phyloP scores from a whole-genome alignment of 2,888 invertebrate species.

The Erebia epiphron region DNA sequence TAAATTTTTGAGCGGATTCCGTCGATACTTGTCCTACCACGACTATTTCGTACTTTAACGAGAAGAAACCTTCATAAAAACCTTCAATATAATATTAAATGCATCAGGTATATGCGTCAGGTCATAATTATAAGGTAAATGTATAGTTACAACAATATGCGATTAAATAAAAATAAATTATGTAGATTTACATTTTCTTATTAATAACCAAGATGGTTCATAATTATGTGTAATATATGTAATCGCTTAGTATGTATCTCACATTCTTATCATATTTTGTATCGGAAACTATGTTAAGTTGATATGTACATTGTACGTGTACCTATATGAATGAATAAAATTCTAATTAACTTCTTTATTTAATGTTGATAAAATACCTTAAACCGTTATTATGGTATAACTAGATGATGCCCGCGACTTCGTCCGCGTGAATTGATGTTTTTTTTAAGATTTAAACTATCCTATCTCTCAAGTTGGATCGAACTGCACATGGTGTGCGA shows the following conservation, averaged over 20 bases:
- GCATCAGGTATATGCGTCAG: too few relatives aligned
- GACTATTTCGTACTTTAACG: too few relatives aligned
- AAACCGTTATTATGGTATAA: too few relatives aligned
- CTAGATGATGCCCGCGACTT: too few relatives aligned
- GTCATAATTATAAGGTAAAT: background rate
- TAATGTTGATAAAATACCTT: background rate
- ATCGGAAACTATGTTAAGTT: conserved; percentile 13
- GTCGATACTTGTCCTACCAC: too few relatives aligned
- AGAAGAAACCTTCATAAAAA: background rate
- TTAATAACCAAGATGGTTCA: conserved; percentile 9
- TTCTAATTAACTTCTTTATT: conserved; percentile 8
- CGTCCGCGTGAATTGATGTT: too few relatives aligned
- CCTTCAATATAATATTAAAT: background rate
- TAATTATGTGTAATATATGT: conserved; percentile 1
- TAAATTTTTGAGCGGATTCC: too few relatives aligned
- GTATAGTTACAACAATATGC: background rate
- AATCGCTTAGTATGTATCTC: conserved; percentile 7
- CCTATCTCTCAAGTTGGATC: too few relatives aligned
- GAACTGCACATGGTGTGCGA: too few relatives aligned
- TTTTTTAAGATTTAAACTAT: too few relatives aligned
- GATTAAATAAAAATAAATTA: conserved; percentile 16
- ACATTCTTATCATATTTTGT: conserved; percentile 10
- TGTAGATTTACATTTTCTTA: conserved; percentile 6
- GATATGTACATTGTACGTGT: conserved; percentile 1
- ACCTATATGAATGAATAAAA: background rate